Evolutionary conservation across 2,888 invertebrate species (phyloP).

Genomic region (Ichneumoninae sp.): DNA sequence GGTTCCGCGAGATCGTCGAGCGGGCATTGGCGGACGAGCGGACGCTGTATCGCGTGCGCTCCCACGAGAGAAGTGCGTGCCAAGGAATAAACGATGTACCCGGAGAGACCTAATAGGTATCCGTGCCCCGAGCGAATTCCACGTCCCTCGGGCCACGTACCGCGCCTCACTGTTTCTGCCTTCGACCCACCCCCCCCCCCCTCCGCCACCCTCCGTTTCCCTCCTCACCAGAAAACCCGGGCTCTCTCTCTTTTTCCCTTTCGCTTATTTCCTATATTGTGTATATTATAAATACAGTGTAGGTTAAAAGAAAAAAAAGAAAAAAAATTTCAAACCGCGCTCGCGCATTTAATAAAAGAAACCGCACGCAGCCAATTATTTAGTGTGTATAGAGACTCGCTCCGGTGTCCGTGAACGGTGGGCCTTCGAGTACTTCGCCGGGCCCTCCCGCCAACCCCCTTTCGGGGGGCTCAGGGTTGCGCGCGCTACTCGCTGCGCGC

Average conservation of each 20-base stretch:
- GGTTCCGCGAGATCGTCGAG: slow-evolving; percentile 1
- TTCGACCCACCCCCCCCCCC: slow-evolving; percentile 20
- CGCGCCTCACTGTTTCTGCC: slow-evolving; percentile 49
- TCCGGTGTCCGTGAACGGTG: slow-evolving; percentile 2
- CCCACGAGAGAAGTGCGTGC: slow-evolving; percentile 84
- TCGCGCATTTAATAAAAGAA: slow-evolving; percentile 71
- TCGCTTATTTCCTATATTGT: slow-evolving; percentile 54
- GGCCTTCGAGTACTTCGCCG: slow-evolving; percentile 5
- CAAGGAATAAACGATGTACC: slow-evolving; percentile 81
- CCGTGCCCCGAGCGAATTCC: slow-evolving; percentile 82
- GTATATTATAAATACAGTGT: slow-evolving; percentile 31
- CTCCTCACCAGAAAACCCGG: slow-evolving; percentile 20
- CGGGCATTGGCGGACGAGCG: slow-evolving; percentile 60
- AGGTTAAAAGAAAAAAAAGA: background rate
- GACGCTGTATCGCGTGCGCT: slow-evolving; percentile 82
- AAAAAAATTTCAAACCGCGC: slow-evolving; percentile 36
- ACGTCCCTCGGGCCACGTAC: slow-evolving; percentile 68
- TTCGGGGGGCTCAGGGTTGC: background rate
- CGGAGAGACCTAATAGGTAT: slow-evolving; percentile 80
- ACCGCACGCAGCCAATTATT: slow-evolving; percentile 69
- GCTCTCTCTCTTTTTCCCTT: slow-evolving; percentile 60
- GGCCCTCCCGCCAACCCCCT: background rate
- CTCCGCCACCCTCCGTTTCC: slow-evolving; percentile 28
- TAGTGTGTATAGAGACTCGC: slow-evolving; percentile 1
- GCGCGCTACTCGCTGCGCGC: background rate